phyloP scores from a whole-genome alignment of 2,797 vertebrate species.

The Lepus oiostolus region DNA sequence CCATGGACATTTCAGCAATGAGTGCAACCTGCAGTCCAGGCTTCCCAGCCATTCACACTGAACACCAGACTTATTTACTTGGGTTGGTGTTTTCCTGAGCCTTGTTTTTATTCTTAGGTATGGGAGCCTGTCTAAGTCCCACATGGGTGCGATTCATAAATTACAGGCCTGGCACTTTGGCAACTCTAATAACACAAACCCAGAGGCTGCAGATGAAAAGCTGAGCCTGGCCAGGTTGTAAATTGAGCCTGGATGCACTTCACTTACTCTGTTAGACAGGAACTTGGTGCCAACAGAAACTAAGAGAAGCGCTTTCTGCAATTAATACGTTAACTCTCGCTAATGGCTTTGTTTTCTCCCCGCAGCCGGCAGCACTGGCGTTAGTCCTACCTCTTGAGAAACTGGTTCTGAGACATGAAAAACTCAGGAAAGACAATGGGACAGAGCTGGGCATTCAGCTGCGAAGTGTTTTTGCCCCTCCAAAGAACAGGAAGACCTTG shows the following conservation, averaged over 20 bases:
- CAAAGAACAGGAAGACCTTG: conserved; percentile 41
- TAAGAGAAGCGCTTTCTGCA: conserved; percentile 76
- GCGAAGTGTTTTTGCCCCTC: neutral
- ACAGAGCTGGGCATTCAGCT: neutral
- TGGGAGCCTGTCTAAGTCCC: conserved; percentile 55
- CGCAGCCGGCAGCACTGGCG: conserved; percentile 19
- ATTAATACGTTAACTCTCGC: conserved; percentile 77
- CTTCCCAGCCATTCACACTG: conserved; percentile 19
- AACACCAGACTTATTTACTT: conserved; percentile 54
- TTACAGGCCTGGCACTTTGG: conserved; percentile 60
- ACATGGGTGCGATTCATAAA: conserved; percentile 54
- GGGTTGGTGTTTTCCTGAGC: conserved; percentile 63
- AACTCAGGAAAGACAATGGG: neutral
- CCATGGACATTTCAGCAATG: conserved; percentile 14
- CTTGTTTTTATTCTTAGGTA: conserved; percentile 64
- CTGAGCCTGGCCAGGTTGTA: conserved; percentile 49
- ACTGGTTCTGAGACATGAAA: conserved; percentile 75
- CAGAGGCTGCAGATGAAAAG: conserved; percentile 51
- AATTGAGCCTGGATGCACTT: conserved; percentile 69
- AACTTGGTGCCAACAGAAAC: conserved; percentile 82
- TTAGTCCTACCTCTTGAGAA: conserved; percentile 60
- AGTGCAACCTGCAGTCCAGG: neutral
- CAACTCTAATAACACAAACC: conserved; percentile 61
- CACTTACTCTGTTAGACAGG: conserved; percentile 52
- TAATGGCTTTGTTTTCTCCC: conserved; percentile 80